phyloP scores from a whole-genome alignment of 2,888 invertebrate genomes.

The Pycnomerus fuliginosus region DNA sequence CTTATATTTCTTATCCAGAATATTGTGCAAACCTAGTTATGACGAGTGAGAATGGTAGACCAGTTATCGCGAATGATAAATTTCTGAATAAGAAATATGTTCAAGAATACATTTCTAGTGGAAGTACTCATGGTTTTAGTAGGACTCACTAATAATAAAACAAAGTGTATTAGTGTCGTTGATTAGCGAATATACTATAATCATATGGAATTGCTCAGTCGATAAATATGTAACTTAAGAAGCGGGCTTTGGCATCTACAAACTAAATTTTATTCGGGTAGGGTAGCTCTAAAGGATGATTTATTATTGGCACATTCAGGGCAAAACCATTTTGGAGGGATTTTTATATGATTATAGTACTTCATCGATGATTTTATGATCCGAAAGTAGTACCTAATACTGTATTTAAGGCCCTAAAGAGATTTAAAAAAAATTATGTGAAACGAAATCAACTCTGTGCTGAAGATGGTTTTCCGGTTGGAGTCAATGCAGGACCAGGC shows the following conservation, averaged over 20 bases:
- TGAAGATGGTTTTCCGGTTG: constrained; percentile 46
- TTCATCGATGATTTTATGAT: constrained; percentile 28
- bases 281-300: too few relatives aligned
- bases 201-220: too few relatives aligned
- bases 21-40: neutral
- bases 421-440: too few relatives aligned
- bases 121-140: constrained; percentile 39
- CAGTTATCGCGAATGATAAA: constrained; percentile 9
- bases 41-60: constrained; percentile 3
- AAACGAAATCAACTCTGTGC: constrained; percentile 50
- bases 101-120: constrained; percentile 28
- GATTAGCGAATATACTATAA: too few relatives aligned
- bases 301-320: constrained; percentile 18
- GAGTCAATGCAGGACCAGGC: constrained; percentile 77
- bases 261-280: constrained; percentile 4
- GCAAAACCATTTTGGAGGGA: constrained; percentile 3
- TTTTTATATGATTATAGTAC: constrained; percentile 37
- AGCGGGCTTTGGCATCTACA: too few relatives aligned
- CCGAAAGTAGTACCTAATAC: constrained; percentile 36
- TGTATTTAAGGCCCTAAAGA: constrained; percentile 47
- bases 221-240: too few relatives aligned
- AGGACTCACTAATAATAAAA: constrained; percentile 27
- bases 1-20: constrained; percentile 24
- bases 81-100: constrained; percentile 32
- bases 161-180: too few relatives aligned